Conservation (phyloP, 2,888 invertebrate species). For the Campaea margaritaria region DNA sequence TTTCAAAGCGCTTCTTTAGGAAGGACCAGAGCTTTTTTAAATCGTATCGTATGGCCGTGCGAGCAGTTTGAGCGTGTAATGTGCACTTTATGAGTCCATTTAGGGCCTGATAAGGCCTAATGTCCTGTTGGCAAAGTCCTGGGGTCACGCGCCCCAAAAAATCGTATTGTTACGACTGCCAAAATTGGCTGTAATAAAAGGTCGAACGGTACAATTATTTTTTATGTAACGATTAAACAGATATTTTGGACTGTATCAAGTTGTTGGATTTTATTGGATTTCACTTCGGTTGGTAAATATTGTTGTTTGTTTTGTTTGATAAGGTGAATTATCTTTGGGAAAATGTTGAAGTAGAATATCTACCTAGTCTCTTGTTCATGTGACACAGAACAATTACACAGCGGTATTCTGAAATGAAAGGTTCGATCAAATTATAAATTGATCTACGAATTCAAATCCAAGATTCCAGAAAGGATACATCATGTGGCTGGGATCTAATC, state of each 20-base stretch:
- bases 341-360: too few species aligned
- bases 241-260: constrained; percentile 25
- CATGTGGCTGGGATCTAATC: too few species aligned
- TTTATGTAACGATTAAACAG: constrained; percentile 43
- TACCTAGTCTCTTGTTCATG: too few species aligned
- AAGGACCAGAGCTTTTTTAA: constrained; percentile 42
- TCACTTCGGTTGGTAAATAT: background rate
- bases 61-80: constrained; percentile 44
- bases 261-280: constrained; percentile 22
- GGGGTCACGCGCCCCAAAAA: constrained; percentile 35
- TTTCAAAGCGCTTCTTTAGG: constrained; percentile 43
- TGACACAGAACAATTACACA: too few species aligned
- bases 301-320: background rate
- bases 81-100: constrained; percentile 45
- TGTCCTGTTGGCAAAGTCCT: constrained; percentile 29
- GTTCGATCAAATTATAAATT: too few species aligned
- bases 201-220: constrained; percentile 41
- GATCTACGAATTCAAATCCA: too few species aligned
- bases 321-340: background rate
- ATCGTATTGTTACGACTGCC: constrained; percentile 36
- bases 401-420: too few species aligned
- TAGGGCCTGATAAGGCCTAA: constrained; percentile 46
- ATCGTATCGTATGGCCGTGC: constrained; percentile 45
- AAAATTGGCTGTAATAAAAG: constrained; percentile 40
- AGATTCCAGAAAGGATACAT: too few species aligned